A percentile compares a stretch with the other conserved stretches of the same genome.
These are phyloP conservation scores for Naso thynnoides DNA, from an alignment of 2,797 vertebrate species.

Conservation along the genomic window DNA sequence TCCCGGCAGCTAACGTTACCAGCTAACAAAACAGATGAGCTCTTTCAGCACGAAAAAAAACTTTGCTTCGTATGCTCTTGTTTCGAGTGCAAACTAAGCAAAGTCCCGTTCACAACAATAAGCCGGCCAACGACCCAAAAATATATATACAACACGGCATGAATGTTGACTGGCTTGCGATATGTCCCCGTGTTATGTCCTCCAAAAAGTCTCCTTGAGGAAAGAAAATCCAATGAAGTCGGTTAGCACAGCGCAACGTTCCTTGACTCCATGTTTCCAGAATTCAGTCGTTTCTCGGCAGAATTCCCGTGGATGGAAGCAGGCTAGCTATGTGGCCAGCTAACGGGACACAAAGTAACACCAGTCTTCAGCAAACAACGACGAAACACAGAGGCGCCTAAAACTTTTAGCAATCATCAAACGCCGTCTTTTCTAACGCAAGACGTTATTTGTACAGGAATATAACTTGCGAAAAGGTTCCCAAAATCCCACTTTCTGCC, in stretches of 20 bases:
- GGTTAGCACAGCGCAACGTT: conserved; percentile 67
- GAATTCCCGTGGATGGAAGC: conserved; percentile 80
- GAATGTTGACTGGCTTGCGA: conserved; percentile 39
- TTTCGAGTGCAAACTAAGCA: conserved; percentile 78
- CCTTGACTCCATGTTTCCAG: conserved; percentile 86
- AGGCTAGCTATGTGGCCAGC: conserved; percentile 71
- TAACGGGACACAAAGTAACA: conserved; percentile 73
- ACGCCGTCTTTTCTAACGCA: conserved; percentile 20
- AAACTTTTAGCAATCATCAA: conserved; percentile 42
- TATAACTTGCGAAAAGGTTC: conserved; percentile 58
- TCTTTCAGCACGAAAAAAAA: conserved; percentile 77
- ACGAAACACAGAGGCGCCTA: background rate
- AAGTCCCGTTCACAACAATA: conserved; percentile 75
- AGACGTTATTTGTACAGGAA: conserved; percentile 33
- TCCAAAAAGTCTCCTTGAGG: conserved; percentile 53
- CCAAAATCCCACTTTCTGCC: conserved; percentile 76
- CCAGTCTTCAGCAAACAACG: conserved; percentile 45
- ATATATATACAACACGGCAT: conserved; percentile 55
- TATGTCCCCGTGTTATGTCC: conserved; percentile 49
- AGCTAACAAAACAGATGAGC: conserved; percentile 81
- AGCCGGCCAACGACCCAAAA: conserved; percentile 54
- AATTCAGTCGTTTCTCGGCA: conserved; percentile 75
- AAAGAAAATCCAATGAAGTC: conserved; percentile 56
- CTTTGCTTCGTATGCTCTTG: conserved; percentile 77
- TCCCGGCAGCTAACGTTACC: conserved; percentile 69